These are phyloP conservation scores for Lateolabrax maculatus DNA, from an alignment of 2,797 vertebrate genomes.

Conservation along the genomic window DNA sequence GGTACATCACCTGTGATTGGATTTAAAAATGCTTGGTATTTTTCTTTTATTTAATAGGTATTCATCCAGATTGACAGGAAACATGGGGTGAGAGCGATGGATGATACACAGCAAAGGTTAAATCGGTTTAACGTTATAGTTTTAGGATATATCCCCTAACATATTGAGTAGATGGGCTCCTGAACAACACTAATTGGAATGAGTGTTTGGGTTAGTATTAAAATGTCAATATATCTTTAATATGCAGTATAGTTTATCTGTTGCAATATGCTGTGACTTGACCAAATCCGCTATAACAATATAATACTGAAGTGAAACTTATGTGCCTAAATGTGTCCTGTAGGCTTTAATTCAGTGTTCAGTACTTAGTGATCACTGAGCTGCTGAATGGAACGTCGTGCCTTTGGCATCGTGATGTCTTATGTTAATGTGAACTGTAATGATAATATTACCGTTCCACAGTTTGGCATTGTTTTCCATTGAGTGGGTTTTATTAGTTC, in stretches of 20 bases:
- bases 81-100: too few relatives aligned
- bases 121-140: too few relatives aligned
- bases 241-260: not conserved
- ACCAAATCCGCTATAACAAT: not conserved
- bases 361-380: not conserved
- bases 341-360: not conserved
- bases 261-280: not conserved
- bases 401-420: not conserved
- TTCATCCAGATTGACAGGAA: too few relatives aligned
- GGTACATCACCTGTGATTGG: too few relatives aligned
- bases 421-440: slow-evolving; percentile 14
- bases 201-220: not conserved
- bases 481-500: slow-evolving; percentile 21
- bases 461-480: slow-evolving; percentile 4
- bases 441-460: not conserved
- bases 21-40: too few relatives aligned
- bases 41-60: too few relatives aligned
- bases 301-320: not conserved
- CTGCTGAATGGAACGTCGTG: not conserved
- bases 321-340: not conserved
- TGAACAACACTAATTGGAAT: not conserved
- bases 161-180: too few relatives aligned
- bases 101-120: too few relatives aligned
- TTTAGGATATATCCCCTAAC: not conserved
- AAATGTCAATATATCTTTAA: not conserved